Evolutionary conservation across 2,113 vertebrate species (phyloP).

Genomic region (Dromiciops gliroides): DNA sequence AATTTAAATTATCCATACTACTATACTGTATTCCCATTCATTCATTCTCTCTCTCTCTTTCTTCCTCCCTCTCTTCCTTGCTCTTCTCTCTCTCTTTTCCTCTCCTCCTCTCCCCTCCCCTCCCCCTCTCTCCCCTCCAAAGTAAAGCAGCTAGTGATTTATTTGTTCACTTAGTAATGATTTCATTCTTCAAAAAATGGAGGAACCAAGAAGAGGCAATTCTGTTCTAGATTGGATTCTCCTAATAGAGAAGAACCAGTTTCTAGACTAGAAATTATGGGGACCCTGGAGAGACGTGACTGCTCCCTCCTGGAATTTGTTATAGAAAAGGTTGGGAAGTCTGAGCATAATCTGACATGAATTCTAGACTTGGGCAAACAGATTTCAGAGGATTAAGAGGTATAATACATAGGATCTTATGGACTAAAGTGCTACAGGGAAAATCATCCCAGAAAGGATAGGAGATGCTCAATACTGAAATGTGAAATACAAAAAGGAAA

Average conservation of each 20-base stretch:
- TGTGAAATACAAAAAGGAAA: too few relatives aligned
- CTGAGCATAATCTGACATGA: not conserved
- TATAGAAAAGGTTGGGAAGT: not conserved
- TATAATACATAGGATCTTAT: not conserved
- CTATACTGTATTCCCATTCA: not conserved
- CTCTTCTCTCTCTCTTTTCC: too few relatives aligned
- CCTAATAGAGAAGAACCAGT: not conserved
- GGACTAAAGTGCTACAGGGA: not conserved
- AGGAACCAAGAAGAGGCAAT: not conserved
- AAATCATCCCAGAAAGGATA: not conserved
- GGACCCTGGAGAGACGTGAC: not conserved
- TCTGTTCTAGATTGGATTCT: not conserved
- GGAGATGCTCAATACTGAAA: too few relatives aligned
- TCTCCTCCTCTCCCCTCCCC: too few relatives aligned
- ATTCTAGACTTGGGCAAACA: not conserved
- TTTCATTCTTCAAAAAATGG: not conserved
- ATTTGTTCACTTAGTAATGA: not conserved
- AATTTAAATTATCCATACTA: not conserved
- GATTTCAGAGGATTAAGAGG: not conserved
- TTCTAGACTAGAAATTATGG: not conserved
- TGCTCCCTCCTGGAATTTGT: not conserved
- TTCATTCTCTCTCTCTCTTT: too few relatives aligned
- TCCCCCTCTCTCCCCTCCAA: too few relatives aligned
- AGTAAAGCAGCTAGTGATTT: too few relatives aligned
- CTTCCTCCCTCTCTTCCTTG: too few relatives aligned